Evolutionary conservation across 2,888 invertebrate species (phyloP), one percentile per base, ranked within the genome.

Genomic region (Agapostemon virescens): DNA sequence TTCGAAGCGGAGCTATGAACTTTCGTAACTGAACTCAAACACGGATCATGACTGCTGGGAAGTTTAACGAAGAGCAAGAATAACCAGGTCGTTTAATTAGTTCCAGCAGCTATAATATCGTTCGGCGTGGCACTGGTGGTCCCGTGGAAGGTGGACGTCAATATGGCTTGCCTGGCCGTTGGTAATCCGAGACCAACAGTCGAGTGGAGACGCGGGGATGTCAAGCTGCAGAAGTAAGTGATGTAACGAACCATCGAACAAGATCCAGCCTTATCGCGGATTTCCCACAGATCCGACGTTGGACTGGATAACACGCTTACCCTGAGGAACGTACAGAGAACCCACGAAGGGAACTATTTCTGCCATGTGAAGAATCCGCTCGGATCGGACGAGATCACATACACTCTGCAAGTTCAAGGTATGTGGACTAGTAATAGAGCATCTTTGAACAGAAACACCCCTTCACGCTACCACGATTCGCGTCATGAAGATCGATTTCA

Each of bases 21-120:
- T 81, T 81, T 80, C 61, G 69, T 69, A 72, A 76, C 66, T 55
- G 66, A 82, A 81, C 72, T 76, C 77, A 82, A 82, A 81, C 69
- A 76, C 66, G 70, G 81, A 72, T 81, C 66, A 69, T 69, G 72
- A 72, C 70, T 69, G 20, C 20, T 42, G 17, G 58, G 55, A 81
- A 81, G 68, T 76, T 76, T 76, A 76, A 76, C 76, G 76, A 76
- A 73, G 68, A 70, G 69, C 71, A 49, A 69, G 74, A 61, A 71
- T 84, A 81, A 85, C 82, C 61, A 58, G 23, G 58, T 61, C 77
- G 77, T 73, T 79, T 85, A 82, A 85, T 87, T 83, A 92, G 93
- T 94, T 81, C 94, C 94, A 84, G 95, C 95, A 20, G 93, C 94
- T 17, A 94, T 95, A 67, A 93, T 94, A 79, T 95, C 95, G 20